Base-by-base conservation (phyloP, 53 echinoderm and acorn worm species). In the Zoroaster sp. region DNA sequence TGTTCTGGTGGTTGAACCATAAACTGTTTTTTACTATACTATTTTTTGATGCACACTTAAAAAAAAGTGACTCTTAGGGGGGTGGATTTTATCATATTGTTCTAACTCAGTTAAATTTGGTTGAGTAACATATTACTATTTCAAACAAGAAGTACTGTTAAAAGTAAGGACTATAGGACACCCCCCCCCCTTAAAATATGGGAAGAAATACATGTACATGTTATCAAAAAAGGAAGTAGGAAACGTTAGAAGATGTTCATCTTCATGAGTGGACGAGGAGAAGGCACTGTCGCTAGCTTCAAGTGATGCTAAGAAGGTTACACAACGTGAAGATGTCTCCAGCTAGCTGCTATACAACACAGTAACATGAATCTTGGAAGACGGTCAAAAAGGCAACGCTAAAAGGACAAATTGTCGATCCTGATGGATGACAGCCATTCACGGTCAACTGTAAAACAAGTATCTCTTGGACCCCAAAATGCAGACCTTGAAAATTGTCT, bases 231-330 rank as follows among this genome's bases (percentile, higher is more conserved):
- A n/a, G n/a, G n/a, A n/a, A n/a, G n/a, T n/a, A n/a, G n/a, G n/a
- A n/a, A n/a, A n/a, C n/a, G n/a, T n/a, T n/a, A n/a, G n/a, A n/a
- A 55, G 77, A 52, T 34, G 37, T 51, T 49, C 38, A n/a, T n/a
- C n/a, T n/a, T n/a, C n/a, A n/a, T 3, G 78, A 78, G 78, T 77
- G 55, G 78, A 54, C 20, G 23, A 36, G 37, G 37, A 78, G 78
- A 35, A 77, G 33, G 78, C 53, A 6, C 36, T 37, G 68, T 82
- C 82, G 43, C 82, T 67, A 66, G 28, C 66, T 68, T 82, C 82
- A 66, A 82, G 82, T 65, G 82, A 42, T 44, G 14, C 43, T 67
- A 63, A 66, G 11, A 66, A 65, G 82, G 82, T 82, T 43, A 40
- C 42, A 34, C 36, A 20, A 15, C 2, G 15, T 63, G 68, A 67